phyloP scores from a whole-genome alignment of 1,140 invertebrate genomes.

The honey bee (Apis mellifera) region Amel_HAv3.1 CM009935.2:3171501-3172000 shows the following conservation, averaged over 20 bases:
- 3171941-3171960: background rate
- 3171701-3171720: too few species aligned
- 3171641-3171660: slow-evolving; percentile 22
- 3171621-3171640: slow-evolving; percentile 4
- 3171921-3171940: slow-evolving; percentile 6
- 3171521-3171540: slow-evolving; percentile 37
- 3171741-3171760: too few species aligned
- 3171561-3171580: slow-evolving; percentile 32
- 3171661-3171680: background rate
- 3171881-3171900: background rate
- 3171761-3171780: background rate
- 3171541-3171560: slow-evolving; percentile 50
- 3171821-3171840: background rate
- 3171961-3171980: slow-evolving; percentile 22
- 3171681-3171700: too few species aligned
- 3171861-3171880: background rate
- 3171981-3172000: slow-evolving; percentile 41
- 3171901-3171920: background rate
- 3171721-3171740: too few species aligned
- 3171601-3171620: background rate
- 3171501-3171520: slow-evolving; percentile 54
- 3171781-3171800: background rate
- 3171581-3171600: slow-evolving; percentile 15
- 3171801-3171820: background rate
- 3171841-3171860: background rate